phyloP scores from a whole-genome alignment of 2,797 vertebrate genomes.

The Salmo trutta region DNA sequence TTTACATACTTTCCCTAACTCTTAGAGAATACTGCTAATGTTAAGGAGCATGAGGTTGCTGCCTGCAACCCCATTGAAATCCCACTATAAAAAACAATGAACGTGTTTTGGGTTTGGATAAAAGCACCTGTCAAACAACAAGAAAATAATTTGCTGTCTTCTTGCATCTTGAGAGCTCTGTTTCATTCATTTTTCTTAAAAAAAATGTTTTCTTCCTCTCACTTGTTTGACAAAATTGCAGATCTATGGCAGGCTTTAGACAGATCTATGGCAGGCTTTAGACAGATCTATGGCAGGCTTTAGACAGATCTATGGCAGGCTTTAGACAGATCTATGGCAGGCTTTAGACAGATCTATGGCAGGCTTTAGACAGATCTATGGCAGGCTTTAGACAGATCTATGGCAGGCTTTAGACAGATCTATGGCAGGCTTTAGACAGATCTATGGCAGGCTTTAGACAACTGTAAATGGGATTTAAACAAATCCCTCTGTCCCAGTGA shows the following conservation, averaged over 20 bases:
- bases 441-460: conserved; percentile 3
- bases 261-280: conserved; percentile 6
- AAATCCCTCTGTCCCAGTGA: conserved; percentile 9
- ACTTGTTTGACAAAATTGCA: conserved; percentile 17
- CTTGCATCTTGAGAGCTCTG: background rate
- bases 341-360: conserved; percentile 8
- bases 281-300: conserved; percentile 6
- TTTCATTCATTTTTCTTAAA: background rate
- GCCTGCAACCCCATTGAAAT: conserved; percentile 1
- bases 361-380: conserved; percentile 8
- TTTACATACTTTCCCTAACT: background rate
- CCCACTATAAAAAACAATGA: background rate
- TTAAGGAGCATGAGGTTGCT: too few relatives aligned
- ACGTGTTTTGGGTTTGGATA: background rate
- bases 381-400: conserved; percentile 6
- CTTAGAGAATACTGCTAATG: too few relatives aligned
- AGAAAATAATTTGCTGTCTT: background rate
- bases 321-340: conserved; percentile 6
- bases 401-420: conserved; percentile 6
- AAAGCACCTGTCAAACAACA: conserved; percentile 3
- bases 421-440: conserved; percentile 6
- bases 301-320: conserved; percentile 6
- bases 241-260: conserved; percentile 1
- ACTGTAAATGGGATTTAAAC: conserved; percentile 1
- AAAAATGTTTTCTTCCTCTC: conserved; percentile 7